Evolutionary conservation across 2,113 vertebrate genomes (phyloP), one percentile per base, ranked within the genome.

Genomic region (Tragelaphus strepsiceros): DNA sequence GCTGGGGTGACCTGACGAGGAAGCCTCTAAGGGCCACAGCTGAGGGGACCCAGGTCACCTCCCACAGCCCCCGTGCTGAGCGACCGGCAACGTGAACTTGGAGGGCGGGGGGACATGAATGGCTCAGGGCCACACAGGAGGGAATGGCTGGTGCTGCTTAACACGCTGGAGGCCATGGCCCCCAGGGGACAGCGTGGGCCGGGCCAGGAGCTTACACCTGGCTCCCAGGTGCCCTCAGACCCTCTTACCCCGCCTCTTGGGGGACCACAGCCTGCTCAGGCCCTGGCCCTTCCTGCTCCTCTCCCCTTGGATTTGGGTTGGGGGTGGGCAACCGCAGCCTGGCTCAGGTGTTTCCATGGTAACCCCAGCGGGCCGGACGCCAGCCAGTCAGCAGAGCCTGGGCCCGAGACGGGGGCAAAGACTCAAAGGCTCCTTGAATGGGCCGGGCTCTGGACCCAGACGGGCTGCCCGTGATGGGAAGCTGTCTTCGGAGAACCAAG

Each of bases 111-210:
- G 22, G 19, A 16, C 2, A 10, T 1, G 30, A 35, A 24, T 43
- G 56, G 9, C 19, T 92, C n/a, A n/a, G 93, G 51, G 84, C 84
- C 89, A 51, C 39, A 49, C 1, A 26, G 67, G 22, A 49, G 28
- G 61, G 16, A 16, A 49, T 3, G 10, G n/a, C 46, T 8, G 0
- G 19, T 0, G 16, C 26, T 22, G 5, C 14, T 17, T 56, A 35
- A 22, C 46, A 46, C 56, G 10, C 26, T 13, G 10, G 58, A 77
- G 19, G 15, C 90, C 43, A 32, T 3, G 0, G n/a, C 3, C 2
- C 14, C 49, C n/a, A 0, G 2, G 12, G 2, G 12, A 46, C 53
- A 67, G 12, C 46, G 3, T 59, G 77, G 43, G 5, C 80, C 24
- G 1, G 4, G 64, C 58, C 24, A 53, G 74, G 59, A 12, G 39